Conservation (phyloP, 2,888 invertebrate genomes). For the Patella pellucida region DNA sequence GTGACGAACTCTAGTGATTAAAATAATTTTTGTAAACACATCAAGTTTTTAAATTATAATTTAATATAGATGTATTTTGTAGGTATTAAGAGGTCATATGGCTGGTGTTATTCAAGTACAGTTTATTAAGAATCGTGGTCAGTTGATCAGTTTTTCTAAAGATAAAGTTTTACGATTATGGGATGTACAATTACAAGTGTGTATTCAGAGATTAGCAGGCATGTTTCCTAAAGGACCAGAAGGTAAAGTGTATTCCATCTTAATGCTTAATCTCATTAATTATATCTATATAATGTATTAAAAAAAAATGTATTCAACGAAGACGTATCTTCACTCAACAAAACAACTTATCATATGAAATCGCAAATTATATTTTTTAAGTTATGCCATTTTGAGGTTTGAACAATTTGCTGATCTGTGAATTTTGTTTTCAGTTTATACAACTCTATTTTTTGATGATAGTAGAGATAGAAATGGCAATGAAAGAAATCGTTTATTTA, state of each 20-base stretch:
- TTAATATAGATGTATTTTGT: conserved; percentile 13
- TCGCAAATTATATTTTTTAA: too few species aligned
- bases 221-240: conserved; percentile 71
- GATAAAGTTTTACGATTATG: conserved; percentile 71
- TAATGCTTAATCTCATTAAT: background rate
- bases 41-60: too few species aligned
- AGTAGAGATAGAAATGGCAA: conserved; percentile 51
- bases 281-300: background rate
- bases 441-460: conserved; percentile 67
- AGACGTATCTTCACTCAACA: too few species aligned
- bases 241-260: conserved; percentile 48
- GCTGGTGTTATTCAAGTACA: conserved; percentile 69
- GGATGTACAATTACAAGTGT: conserved; percentile 72
- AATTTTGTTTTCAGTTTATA: conserved; percentile 52
- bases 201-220: conserved; percentile 70
- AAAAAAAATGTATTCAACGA: too few species aligned
- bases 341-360: too few species aligned
- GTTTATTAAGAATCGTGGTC: conserved; percentile 66
- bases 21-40: too few species aligned
- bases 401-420: too few species aligned
- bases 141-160: conserved; percentile 71
- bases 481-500: conserved; percentile 65
- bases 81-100: conserved; percentile 71
- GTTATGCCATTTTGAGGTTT: too few species aligned
- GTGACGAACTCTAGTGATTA: too few species aligned